Evolutionary conservation across 2,888 invertebrate genomes (phyloP).

Genomic region (Hydriomena furcata): DNA sequence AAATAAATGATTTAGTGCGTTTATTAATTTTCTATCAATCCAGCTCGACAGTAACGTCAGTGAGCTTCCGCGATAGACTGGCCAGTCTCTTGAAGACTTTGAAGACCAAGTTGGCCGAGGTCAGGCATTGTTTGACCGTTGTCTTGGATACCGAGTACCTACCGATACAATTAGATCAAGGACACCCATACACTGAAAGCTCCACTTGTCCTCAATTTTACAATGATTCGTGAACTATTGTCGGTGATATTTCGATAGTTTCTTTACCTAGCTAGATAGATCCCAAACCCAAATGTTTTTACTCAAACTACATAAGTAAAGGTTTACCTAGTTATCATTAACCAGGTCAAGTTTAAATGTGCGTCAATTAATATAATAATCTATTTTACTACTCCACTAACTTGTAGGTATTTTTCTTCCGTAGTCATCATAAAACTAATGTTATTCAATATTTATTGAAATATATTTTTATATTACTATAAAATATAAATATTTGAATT

Average conservation of each 20-base stretch:
- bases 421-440: background rate
- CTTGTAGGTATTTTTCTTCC: too few relatives aligned
- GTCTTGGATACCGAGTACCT: conserved; percentile 49
- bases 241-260: background rate
- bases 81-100: conserved; percentile 33
- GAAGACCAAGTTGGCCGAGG: conserved; percentile 45
- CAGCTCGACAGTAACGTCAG: background rate
- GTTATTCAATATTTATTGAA: too few relatives aligned
- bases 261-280: too few relatives aligned
- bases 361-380: background rate
- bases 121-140: conserved; percentile 51
- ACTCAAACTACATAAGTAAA: background rate
- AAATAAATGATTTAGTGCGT: too few relatives aligned
- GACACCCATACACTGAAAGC: conserved; percentile 27
- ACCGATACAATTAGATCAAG: conserved; percentile 39
- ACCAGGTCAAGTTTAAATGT: conserved; percentile 4
- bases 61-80: conserved; percentile 40
- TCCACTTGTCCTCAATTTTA: conserved; percentile 1
- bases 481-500: too few relatives aligned
- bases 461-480: too few relatives aligned
- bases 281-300: too few relatives aligned
- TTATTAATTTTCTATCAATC: background rate
- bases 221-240: background rate
- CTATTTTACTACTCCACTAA: background rate
- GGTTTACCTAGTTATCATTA: background rate